Conservation (phyloP, 2,797 vertebrate species). For the Pseudocheirus occidentalis region DNA sequence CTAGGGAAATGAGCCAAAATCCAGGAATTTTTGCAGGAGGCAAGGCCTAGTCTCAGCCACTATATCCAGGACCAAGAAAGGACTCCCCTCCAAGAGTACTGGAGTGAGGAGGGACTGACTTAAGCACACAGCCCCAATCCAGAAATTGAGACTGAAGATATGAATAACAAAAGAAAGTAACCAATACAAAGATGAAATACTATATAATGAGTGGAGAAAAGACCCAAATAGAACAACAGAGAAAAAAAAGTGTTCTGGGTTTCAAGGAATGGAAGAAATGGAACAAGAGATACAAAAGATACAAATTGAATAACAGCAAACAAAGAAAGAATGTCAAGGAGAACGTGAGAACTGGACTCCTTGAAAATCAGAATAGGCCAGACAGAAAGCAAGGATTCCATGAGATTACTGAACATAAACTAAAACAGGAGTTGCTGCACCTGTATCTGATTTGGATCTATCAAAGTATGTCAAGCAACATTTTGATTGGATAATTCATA, state of each 20-base stretch:
- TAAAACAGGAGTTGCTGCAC: not conserved
- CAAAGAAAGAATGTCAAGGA: not conserved
- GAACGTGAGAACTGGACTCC: not conserved
- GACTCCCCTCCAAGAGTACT: not conserved
- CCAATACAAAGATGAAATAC: not conserved
- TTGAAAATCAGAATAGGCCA: not conserved
- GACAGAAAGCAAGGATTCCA: not conserved
- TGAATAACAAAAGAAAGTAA: not conserved
- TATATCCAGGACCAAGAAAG: not conserved
- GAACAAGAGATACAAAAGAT: not conserved
- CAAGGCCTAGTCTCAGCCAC: not conserved
- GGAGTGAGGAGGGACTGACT: not conserved
- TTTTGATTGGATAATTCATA: constrained; percentile 28
- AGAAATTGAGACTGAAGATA: not conserved
- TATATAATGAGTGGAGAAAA: not conserved
- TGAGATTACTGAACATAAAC: not conserved
- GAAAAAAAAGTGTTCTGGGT: not conserved
- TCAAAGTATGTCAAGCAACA: not conserved
- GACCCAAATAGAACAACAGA: not conserved
- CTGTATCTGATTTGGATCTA: constrained; percentile 4
- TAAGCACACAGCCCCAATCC: not conserved
- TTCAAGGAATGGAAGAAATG: not conserved
- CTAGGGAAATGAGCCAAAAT: not conserved
- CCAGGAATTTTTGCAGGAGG: not conserved
- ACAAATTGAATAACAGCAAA: not conserved